phyloP scores from a whole-genome alignment of 2,797 vertebrate species.

The Nyctibius grandis region DNA sequence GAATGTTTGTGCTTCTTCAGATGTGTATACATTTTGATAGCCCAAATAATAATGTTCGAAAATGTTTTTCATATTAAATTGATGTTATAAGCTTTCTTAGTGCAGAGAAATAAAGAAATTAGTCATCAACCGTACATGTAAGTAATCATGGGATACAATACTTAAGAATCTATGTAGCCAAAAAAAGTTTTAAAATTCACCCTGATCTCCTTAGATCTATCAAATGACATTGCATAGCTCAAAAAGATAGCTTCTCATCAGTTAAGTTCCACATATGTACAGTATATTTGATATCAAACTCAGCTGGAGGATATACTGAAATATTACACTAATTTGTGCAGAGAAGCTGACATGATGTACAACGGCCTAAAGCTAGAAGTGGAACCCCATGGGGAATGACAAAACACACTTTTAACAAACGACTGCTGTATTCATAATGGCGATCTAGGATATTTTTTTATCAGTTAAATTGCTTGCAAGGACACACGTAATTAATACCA shows the following conservation, averaged over 20 bases:
- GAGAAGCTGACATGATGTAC: neutral
- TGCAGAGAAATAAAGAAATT: neutral
- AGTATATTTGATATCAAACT: neutral
- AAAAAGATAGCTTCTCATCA: neutral
- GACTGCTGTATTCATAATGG: neutral
- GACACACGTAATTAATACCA: neutral
- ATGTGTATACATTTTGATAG: neutral
- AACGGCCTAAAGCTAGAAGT: neutral
- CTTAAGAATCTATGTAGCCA: neutral
- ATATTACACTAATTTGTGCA: neutral
- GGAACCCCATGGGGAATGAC: neutral
- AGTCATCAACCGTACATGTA: neutral
- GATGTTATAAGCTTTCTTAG: neutral
- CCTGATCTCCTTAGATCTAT: neutral
- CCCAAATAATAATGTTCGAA: neutral
- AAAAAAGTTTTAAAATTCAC: neutral
- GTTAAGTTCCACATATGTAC: neutral
- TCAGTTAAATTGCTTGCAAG: neutral
- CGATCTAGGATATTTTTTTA: neutral
- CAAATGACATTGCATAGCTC: neutral
- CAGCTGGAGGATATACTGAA: neutral
- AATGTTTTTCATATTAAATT: neutral
- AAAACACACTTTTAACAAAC: neutral
- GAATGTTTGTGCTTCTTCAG: neutral
- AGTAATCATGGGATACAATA: neutral